phyloP scores from a whole-genome alignment of 2,113 vertebrate species.

The Garra rufa region DNA sequence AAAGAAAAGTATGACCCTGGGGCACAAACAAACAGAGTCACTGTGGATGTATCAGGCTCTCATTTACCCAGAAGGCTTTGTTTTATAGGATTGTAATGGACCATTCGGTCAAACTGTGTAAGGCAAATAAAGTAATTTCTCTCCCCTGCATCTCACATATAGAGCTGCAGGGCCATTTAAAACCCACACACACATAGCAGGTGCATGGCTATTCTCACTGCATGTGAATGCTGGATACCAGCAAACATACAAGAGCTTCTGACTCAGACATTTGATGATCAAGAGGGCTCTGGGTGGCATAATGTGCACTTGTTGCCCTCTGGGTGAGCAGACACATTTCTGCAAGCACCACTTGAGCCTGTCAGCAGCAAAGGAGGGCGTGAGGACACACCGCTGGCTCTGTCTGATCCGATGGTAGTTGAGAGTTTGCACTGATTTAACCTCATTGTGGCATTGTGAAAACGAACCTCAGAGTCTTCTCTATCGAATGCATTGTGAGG shows the following conservation, averaged over 20 bases:
- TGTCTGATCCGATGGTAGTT: constrained; percentile 20
- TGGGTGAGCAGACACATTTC: constrained; percentile 24
- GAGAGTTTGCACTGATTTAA: constrained; percentile 9
- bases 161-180: not conserved
- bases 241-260: not conserved
- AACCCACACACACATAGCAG: constrained; percentile 34
- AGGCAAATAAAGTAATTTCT: not conserved
- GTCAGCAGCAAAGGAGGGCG: constrained; percentile 17
- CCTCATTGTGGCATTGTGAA: not conserved
- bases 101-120: constrained; percentile 27
- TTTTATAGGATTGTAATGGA: constrained; percentile 42
- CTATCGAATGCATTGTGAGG: not conserved
- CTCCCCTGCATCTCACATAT: not conserved
- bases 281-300: not conserved
- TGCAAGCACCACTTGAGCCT: constrained; percentile 39
- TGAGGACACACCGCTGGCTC: constrained; percentile 20
- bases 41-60: not conserved
- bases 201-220: not conserved
- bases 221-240: not conserved
- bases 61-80: constrained; percentile 2
- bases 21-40: constrained; percentile 5
- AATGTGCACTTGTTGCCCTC: constrained; percentile 34
- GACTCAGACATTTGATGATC: not conserved
- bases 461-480: constrained; percentile 1
- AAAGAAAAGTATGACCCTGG: constrained; percentile 15